Evolutionary conservation across 2,888 invertebrate genomes (phyloP).

Genomic region (Eledona agricola): DNA sequence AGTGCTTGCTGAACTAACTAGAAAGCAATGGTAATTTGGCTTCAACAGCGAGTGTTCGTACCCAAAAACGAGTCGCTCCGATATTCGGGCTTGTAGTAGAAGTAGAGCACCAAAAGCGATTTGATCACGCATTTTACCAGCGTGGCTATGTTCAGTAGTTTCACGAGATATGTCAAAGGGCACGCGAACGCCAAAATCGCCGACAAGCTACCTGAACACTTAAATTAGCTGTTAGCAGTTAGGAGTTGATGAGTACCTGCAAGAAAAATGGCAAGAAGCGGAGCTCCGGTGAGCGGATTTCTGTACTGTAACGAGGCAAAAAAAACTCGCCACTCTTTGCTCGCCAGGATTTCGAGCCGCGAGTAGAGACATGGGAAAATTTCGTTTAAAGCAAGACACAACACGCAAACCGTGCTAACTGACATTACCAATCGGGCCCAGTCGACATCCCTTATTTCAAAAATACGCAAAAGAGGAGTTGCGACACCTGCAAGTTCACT

Average conservation of each 20-base stretch:
- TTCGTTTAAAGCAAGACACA: constrained; percentile 71
- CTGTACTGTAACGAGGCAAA: constrained; percentile 70
- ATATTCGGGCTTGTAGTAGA: constrained; percentile 67
- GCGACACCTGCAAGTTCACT: constrained; percentile 69
- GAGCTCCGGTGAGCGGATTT: constrained; percentile 69
- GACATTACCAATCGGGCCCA: constrained; percentile 71
- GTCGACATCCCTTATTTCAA: constrained; percentile 68
- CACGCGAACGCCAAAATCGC: constrained; percentile 72
- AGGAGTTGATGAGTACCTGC: constrained; percentile 61
- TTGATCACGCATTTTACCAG: constrained; percentile 58
- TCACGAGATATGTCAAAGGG: constrained; percentile 70
- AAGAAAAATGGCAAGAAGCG: constrained; percentile 71
- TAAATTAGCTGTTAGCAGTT: constrained; percentile 1
- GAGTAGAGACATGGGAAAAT: constrained; percentile 68
- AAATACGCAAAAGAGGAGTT: constrained; percentile 68
- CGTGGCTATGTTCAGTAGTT: constrained; percentile 68
- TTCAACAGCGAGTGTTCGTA: constrained; percentile 29
- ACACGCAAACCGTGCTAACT: constrained; percentile 68
- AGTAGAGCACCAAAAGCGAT: constrained; percentile 59
- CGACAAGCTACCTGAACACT: constrained; percentile 66
- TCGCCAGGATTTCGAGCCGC: constrained; percentile 67
- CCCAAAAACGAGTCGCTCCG: constrained; percentile 62
- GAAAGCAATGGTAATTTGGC: constrained; percentile 19
- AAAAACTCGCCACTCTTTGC: constrained; percentile 71
- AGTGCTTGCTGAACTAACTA: constrained; percentile 43